Base-by-base conservation (phyloP, 2,113 vertebrate genomes). In the Cynocephalus volans region DNA sequence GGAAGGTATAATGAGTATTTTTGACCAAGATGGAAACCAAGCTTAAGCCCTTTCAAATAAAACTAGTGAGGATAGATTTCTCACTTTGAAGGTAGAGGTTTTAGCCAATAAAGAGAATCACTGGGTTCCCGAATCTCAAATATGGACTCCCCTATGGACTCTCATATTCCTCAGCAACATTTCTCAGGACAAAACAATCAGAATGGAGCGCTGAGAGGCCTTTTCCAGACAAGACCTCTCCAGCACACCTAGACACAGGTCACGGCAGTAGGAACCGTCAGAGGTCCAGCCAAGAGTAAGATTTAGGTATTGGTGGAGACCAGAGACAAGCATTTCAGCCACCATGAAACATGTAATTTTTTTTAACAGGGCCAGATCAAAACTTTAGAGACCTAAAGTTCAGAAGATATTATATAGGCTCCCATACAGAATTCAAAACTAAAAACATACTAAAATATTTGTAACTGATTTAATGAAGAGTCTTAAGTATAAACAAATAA, bases 91-190 rank as follows among this genome's bases (percentile, higher is more conserved):
- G 18, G 6, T 7, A 6, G 18, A 13, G 12, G 21, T 6, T 36
- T 12, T 7, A 3, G 62, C 65, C n/a, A 15, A 3, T 1, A 17
- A 18, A 1, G 11, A 13, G 21, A n/a, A 0, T 7, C 33, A 1
- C 10, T 1, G 6, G 4, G 21, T 67, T 33, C 60, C 75, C n/a
- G n/a, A 21, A 33, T 41, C 26, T 18, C 18, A 48, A 3, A 4
- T 10, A 3, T 3, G 13, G 50, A n/a, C 23, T 48, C 28, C 36
- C 14, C 13, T 14, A 10, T 50, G 14, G 45, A 17, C 26, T 10
- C 56, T 73, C 41, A 15, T 14, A 2, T 41, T 13, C 62, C 26
- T 60, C 14, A 65, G 62, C 13, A 45, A 21, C 36, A 5, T 28
- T 50, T 58, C 60, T 64, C 2, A 14, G 5, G 13, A 62, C 21